Conservation (phyloP, 2,888 invertebrate genomes). For the Sarcophaga variegata region DNA sequence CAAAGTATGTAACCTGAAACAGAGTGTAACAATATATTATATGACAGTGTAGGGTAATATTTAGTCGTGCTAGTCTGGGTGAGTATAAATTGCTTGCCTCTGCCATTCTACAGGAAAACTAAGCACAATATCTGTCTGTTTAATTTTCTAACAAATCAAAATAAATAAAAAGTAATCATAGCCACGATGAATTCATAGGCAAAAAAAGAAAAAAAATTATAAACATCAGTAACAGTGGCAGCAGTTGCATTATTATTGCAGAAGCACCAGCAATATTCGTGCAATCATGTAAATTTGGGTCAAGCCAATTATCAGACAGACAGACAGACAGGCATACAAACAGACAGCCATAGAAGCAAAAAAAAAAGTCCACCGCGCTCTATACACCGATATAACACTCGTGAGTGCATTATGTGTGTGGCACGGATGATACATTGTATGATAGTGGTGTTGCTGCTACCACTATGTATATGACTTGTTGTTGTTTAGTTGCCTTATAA, state of each 20-base stretch:
- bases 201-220: neutral
- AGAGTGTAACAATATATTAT: no score
- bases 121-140: neutral
- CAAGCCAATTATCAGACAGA: constrained; percentile 56
- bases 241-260: neutral
- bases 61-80: no score
- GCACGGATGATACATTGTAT: neutral
- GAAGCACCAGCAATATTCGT: constrained; percentile 16
- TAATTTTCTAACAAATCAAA: constrained; percentile 32
- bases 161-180: constrained; percentile 13
- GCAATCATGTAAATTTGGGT: constrained; percentile 58
- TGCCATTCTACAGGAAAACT: neutral
- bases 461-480: neutral
- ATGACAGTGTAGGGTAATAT: no score
- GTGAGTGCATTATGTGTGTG: neutral
- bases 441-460: neutral
- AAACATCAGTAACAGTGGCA: neutral
- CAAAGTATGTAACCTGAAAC: no score
- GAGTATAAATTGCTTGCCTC: neutral
- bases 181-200: neutral
- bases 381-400: neutral
- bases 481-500: neutral
- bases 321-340: neutral
- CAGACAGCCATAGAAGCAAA: neutral
- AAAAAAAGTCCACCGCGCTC: neutral